phyloP scores from a whole-genome alignment of 1,140 invertebrate genomes.

The Gryon sp. region DNA sequence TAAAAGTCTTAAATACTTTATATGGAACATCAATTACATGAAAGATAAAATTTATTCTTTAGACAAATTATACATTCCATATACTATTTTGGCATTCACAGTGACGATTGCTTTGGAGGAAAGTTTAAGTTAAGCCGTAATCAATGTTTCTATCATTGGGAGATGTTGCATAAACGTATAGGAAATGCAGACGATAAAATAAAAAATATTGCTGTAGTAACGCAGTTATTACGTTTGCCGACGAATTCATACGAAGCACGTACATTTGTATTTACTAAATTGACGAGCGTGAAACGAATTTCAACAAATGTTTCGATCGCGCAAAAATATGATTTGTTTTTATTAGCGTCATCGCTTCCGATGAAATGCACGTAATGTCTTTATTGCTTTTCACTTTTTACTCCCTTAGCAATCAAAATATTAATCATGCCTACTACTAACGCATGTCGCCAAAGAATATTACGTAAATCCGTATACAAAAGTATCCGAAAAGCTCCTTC shows the following conservation, averaged over 20 bases:
- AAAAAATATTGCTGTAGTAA: neutral
- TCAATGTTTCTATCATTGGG: neutral
- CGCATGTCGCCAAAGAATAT: neutral
- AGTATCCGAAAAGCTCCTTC: neutral
- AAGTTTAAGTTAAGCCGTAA: slow-evolving; percentile 4
- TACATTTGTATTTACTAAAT: slow-evolving; percentile 16
- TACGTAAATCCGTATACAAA: neutral
- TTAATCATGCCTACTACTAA: slow-evolving; percentile 14
- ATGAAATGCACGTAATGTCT: slow-evolving; percentile 8
- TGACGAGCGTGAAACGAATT: slow-evolving; percentile 17
- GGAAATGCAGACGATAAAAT: neutral
- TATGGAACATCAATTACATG: too few species aligned
- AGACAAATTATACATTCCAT: too few species aligned
- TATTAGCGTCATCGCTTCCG: neutral
- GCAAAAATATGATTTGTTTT: slow-evolving; percentile 24
- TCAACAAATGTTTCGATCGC: slow-evolving; percentile 10
- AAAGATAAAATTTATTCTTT: too few species aligned
- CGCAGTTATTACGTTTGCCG: neutral
- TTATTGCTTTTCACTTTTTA: slow-evolving; percentile 32
- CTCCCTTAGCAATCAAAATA: slow-evolving; percentile 29
- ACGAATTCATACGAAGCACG: neutral
- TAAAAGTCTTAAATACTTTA: too few species aligned
- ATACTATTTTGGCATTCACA: too few species aligned
- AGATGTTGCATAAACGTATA: slow-evolving; percentile 5
- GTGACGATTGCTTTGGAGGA: too few species aligned